phyloP scores from a whole-genome alignment of 2,888 invertebrate species.

The Callyntrura sp. region DNA sequence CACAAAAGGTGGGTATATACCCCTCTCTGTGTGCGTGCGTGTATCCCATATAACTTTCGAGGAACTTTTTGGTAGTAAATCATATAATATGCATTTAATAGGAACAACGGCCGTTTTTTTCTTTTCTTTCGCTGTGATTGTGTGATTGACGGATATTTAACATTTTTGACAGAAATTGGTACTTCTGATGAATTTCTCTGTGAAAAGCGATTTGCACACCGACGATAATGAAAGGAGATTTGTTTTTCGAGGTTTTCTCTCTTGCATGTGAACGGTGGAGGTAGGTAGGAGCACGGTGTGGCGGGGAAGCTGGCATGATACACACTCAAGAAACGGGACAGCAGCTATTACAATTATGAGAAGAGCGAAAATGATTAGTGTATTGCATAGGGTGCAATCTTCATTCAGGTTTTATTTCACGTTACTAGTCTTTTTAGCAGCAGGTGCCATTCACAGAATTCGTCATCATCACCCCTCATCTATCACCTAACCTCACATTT shows the following conservation, averaged over 20 bases:
- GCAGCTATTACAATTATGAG: neutral
- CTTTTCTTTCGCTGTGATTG: too few species aligned
- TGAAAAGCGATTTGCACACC: constrained; percentile 44
- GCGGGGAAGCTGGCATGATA: constrained; percentile 19
- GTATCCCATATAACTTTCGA: constrained; percentile 37
- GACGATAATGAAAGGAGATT: neutral
- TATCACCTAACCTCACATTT: too few species aligned
- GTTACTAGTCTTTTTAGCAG: neutral
- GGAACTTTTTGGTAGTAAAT: constrained; percentile 33
- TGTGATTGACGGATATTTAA: constrained; percentile 60
- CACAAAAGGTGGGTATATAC: too few species aligned
- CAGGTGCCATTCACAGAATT: constrained; percentile 21
- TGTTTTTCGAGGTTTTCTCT: neutral
- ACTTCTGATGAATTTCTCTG: constrained; percentile 48
- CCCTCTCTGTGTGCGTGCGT: constrained; percentile 61
- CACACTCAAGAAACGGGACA: constrained; percentile 19
- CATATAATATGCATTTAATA: constrained; percentile 28
- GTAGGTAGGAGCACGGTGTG: constrained; percentile 5
- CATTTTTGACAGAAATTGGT: constrained; percentile 64
- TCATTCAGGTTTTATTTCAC: constrained; percentile 17
- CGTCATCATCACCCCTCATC: constrained; percentile 42
- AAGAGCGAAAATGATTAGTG: too few species aligned
- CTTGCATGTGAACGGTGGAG: too few species aligned
- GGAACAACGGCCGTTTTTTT: constrained; percentile 22
- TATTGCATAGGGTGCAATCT: constrained; percentile 22